A percentile compares a stretch with the other conserved stretches of the same genome.
phyloP scores from a whole-genome alignment of 2,113 vertebrate species.

The Solenodon paradoxus region DNA sequence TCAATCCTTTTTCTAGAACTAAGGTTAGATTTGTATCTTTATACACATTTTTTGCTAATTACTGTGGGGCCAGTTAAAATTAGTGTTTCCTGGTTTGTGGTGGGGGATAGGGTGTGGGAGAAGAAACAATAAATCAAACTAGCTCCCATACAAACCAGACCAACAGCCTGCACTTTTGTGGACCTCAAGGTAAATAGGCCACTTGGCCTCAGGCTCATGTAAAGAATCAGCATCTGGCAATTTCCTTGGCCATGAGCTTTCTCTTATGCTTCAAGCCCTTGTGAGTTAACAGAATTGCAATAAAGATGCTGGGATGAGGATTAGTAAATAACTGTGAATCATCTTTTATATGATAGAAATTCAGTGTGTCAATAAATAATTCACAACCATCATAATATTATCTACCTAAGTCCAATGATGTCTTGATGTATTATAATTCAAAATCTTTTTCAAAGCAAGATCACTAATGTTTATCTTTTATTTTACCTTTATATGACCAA shows the following conservation, averaged over 20 bases:
- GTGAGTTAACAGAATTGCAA: too few relatives aligned
- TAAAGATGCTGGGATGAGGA: not conserved
- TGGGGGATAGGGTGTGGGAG: fast-evolving
- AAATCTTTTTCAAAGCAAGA: not conserved
- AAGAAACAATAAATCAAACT: not conserved
- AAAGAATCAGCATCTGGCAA: not conserved
- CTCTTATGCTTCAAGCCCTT: not conserved
- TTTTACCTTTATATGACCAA: not conserved
- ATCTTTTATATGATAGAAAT: slow-evolving; percentile 6
- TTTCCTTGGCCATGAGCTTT: not conserved
- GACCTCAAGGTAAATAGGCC: not conserved
- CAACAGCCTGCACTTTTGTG: not conserved
- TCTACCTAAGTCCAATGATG: not conserved
- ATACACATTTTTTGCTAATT: not conserved
- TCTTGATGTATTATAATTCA: not conserved
- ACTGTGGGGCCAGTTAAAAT: not conserved
- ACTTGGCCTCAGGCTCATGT: not conserved
- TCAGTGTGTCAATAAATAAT: not conserved
- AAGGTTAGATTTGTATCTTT: not conserved
- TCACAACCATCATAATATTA: not conserved
- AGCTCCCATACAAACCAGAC: not conserved
- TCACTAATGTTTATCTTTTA: not conserved
- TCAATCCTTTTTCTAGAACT: not conserved
- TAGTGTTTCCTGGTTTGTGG: not conserved
- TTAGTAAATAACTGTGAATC: not conserved